phyloP scores from a whole-genome alignment of 2,888 invertebrate species.

The Callyntrura guangdongensis region DNA sequence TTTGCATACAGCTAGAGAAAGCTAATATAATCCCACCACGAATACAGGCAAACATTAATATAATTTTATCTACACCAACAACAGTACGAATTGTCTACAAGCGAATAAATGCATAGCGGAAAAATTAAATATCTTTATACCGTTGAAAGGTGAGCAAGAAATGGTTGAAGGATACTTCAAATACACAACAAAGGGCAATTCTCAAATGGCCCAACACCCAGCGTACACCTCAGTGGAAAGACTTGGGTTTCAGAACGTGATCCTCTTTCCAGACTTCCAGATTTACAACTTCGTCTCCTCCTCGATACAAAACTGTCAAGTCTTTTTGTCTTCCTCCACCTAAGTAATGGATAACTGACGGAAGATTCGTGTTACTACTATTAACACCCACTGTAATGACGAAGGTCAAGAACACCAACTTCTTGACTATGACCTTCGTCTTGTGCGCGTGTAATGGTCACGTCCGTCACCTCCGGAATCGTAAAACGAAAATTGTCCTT shows the following conservation, averaged over 20 bases:
- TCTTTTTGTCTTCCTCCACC: neutral
- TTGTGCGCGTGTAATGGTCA: neutral
- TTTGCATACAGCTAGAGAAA: constrained; percentile 81
- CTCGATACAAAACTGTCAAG: neutral
- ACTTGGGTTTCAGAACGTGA: neutral
- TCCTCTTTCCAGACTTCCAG: neutral
- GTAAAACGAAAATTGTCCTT: neutral
- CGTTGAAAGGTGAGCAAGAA: constrained; percentile 72
- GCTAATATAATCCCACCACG: constrained; percentile 74
- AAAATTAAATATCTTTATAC: constrained; percentile 44
- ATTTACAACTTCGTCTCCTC: neutral
- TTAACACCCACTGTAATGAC: neutral
- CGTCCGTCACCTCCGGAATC: neutral
- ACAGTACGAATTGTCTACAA: constrained; percentile 52
- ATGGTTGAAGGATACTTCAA: constrained; percentile 52
- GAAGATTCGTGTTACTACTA: neutral
- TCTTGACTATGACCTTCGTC: neutral
- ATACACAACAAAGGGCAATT: constrained; percentile 7
- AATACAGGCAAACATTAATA: constrained; percentile 54
- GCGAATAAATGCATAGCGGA: constrained; percentile 26
- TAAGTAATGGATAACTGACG: neutral
- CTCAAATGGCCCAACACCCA: neutral
- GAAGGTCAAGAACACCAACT: neutral
- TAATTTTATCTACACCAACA: constrained; percentile 63
- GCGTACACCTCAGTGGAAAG: constrained; percentile 19